A percentile compares a stretch with the other conserved stretches of the same genome.
phyloP scores from a whole-genome alignment of 1,140 invertebrate species.

The Hyles euphorbiae region DNA sequence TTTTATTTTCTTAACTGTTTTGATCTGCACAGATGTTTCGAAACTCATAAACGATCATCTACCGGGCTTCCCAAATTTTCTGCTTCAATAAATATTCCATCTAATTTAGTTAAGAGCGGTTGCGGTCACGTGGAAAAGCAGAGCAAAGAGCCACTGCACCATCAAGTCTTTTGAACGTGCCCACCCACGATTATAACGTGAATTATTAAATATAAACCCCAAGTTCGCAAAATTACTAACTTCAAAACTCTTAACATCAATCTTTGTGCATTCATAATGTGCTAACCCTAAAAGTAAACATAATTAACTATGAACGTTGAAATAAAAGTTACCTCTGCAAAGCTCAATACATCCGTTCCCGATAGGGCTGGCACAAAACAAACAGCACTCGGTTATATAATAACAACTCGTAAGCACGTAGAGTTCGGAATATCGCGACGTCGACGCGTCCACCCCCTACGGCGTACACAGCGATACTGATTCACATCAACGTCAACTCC shows the following conservation, averaged over 20 bases:
- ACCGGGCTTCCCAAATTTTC: not conserved
- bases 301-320: constrained; percentile 6
- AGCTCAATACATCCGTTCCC: constrained; percentile 21
- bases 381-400: constrained; percentile 63
- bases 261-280: constrained; percentile 15
- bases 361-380: constrained; percentile 45
- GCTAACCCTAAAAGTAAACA: constrained; percentile 3
- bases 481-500: constrained; percentile 38
- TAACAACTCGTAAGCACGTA: constrained; percentile 43
- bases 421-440: constrained; percentile 21
- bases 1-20: no score
- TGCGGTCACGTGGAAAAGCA: constrained; percentile 7
- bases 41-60: not conserved
- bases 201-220: constrained; percentile 41
- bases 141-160: not conserved
- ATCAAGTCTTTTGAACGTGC: not conserved
- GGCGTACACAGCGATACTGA: constrained; percentile 42
- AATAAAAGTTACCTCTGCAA: constrained; percentile 21
- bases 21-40: constrained; percentile 1
- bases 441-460: constrained; percentile 31
- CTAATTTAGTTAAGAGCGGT: constrained; percentile 9
- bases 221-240: constrained; percentile 22
- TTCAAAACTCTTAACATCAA: constrained; percentile 13
- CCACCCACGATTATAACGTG: constrained; percentile 7
- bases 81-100: constrained; percentile 7